Conservation (phyloP, 2,113 vertebrate genomes). For the Psophia crepitans region DNA sequence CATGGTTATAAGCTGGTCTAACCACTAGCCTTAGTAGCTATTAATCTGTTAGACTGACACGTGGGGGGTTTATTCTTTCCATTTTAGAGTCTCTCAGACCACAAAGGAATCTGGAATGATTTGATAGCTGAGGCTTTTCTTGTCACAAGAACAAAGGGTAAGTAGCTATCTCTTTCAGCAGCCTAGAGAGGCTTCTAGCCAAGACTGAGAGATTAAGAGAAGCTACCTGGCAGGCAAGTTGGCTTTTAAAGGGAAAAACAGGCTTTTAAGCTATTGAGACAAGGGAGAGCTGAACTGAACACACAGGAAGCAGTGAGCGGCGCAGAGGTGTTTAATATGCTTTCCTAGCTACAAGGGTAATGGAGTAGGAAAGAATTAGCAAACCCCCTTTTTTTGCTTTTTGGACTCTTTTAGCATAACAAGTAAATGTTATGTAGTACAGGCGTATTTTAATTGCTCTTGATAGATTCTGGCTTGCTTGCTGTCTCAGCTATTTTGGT, state of each 20-base stretch:
- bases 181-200: slow-evolving; percentile 3
- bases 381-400: neutral
- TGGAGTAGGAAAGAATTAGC: neutral
- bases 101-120: neutral
- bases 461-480: neutral
- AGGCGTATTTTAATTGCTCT: neutral
- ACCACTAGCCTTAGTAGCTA: neutral
- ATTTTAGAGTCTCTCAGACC: neutral
- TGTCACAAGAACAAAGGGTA: slow-evolving; percentile 17
- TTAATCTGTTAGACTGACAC: neutral
- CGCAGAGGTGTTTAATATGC: neutral
- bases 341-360: neutral
- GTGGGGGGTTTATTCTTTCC: neutral
- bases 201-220: slow-evolving; percentile 39
- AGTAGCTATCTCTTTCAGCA: neutral
- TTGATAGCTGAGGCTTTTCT: slow-evolving; percentile 19
- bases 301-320: neutral
- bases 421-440: neutral
- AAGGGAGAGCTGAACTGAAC: neutral
- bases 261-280: neutral
- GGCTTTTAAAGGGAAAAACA: neutral
- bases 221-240: slow-evolving; percentile 20
- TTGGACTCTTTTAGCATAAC: neutral
- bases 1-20: neutral
- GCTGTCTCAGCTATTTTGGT: neutral